Conservation (phyloP, 2,888 invertebrate genomes). For the Malthinus seriepunctatus region DNA sequence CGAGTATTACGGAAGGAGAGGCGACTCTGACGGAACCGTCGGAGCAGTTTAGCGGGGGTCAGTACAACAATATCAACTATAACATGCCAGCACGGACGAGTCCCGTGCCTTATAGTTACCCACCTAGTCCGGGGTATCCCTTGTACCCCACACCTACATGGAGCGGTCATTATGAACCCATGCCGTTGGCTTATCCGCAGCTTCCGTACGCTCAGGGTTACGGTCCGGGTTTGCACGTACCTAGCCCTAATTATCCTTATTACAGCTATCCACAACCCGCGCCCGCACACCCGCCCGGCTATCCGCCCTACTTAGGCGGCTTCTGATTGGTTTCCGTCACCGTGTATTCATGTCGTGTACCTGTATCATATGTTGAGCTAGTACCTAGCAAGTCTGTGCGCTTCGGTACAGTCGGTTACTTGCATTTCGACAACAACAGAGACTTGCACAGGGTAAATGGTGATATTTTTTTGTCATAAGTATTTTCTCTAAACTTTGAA, state of each 20-base stretch:
- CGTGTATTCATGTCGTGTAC: conserved; percentile 58
- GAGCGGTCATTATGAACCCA: conserved; percentile 54
- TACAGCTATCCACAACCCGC: conserved; percentile 54
- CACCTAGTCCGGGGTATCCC: conserved; percentile 50
- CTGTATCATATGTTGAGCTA: conserved; percentile 58
- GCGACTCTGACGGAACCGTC: conserved; percentile 48
- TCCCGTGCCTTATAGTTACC: conserved; percentile 50
- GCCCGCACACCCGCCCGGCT: conserved; percentile 53
- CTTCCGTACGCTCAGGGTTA: conserved; percentile 51
- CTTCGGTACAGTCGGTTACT: conserved; percentile 56
- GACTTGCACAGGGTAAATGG: conserved; percentile 60
- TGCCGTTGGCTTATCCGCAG: conserved; percentile 53
- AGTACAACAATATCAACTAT: conserved; percentile 55
- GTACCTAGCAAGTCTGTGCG: conserved; percentile 58
- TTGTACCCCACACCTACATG: conserved; percentile 53
- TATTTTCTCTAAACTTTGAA: conserved; percentile 58
- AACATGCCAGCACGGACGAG: conserved; percentile 53
- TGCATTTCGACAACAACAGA: conserved; percentile 56
- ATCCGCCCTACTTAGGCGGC: conserved; percentile 54
- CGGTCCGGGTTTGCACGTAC: conserved; percentile 66
- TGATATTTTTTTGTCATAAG: conserved; percentile 59
- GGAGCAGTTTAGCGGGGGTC: conserved; percentile 41
- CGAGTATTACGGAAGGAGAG: conserved; percentile 79
- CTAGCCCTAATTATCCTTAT: conserved; percentile 71
- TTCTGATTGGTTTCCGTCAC: conserved; percentile 57